These are phyloP conservation scores for Stichodactyla mertensii DNA, from an alignment of 64 coral and sea anemone genomes.

Conservation along the genomic window DNA sequence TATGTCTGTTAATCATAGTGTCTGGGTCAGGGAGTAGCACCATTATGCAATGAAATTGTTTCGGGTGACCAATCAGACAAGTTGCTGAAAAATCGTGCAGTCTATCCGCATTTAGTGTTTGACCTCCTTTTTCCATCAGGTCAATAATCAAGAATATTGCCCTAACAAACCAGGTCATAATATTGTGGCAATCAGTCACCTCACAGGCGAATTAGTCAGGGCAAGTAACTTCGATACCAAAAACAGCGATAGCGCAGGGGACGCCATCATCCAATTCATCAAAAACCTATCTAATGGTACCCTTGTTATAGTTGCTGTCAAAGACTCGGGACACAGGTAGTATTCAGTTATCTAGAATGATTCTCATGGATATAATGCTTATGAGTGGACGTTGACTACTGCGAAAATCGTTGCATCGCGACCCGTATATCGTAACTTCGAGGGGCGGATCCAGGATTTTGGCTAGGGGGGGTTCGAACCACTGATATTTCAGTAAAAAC, in stretches of 20 bases:
- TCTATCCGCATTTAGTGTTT: background rate
- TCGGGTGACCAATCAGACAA: too few species aligned
- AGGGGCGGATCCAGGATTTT: too few species aligned
- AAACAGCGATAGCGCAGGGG: background rate
- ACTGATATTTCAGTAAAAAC: too few species aligned
- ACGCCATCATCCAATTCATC: background rate
- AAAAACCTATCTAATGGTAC: background rate
- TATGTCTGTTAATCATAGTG: too few species aligned
- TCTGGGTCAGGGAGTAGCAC: too few species aligned
- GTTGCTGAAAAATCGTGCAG: too few species aligned
- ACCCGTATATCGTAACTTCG: too few species aligned
- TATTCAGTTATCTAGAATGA: background rate
- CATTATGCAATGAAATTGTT: too few species aligned
- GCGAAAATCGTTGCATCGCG: too few species aligned
- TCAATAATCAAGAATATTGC: constrained; percentile 16
- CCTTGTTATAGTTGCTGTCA: background rate
- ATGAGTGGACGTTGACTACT: too few species aligned
- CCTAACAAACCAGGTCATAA: constrained; percentile 1
- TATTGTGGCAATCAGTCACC: background rate
- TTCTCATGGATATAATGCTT: too few species aligned
- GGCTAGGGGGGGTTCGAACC: too few species aligned
- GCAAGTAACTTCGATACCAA: background rate
- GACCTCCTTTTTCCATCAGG: background rate
- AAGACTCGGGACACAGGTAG: constrained; percentile 10
- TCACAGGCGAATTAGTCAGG: background rate